Base-by-base conservation (phyloP, 1,140 invertebrate species). In the Lepidurus packardi region DNA sequence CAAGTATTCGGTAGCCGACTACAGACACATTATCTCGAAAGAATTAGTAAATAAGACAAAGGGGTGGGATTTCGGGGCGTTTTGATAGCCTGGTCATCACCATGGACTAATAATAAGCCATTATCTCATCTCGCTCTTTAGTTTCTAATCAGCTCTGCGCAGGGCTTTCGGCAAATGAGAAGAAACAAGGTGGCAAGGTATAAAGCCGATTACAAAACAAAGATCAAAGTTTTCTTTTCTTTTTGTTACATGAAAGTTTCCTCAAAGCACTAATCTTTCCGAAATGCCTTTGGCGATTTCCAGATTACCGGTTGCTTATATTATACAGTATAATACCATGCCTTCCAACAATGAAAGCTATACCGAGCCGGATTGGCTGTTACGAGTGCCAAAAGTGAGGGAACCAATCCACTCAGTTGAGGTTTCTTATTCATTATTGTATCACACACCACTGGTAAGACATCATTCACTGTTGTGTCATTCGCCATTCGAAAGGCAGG, bases 181-280 rank as follows among this genome's bases (percentile, higher is more conserved):
- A 21, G 21, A 8, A 65, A 16, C 53, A 65, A 65, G 13, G 53
- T n/a, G 53, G 53, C 16, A 16, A 65, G 53, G 16, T 13, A 65
- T n/a, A 65, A 65, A 21, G 53, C 34, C 3, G 34, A 34, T 34
- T 34, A 34, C 34, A 34, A 34, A 34, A 34, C 34, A 34, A 34
- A 75, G 16, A 16, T 75, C 74, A 24, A 75, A 75, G 74, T 75
- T 42, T 11, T 75, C 74, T 42, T 34, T 75, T 73, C 24, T 73
- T 5, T 24, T 73, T 73, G 2, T 34, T 34, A 4, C 0, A 34
- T 4, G 34, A 4, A 34, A 34, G 34, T 34, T 34, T 34, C 34
- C 34, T 34, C 34, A 34, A 4, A 2, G 3, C 34, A 34, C 34
- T 4, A 34, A 34, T 34, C 34, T 4, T 34, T 34, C 34, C 34